A percentile compares a stretch with the other conserved stretches of the same genome.
These are phyloP conservation scores for Urocitellus parryii DNA, from an alignment of 2,113 vertebrate species.

Conservation along the genomic window DNA sequence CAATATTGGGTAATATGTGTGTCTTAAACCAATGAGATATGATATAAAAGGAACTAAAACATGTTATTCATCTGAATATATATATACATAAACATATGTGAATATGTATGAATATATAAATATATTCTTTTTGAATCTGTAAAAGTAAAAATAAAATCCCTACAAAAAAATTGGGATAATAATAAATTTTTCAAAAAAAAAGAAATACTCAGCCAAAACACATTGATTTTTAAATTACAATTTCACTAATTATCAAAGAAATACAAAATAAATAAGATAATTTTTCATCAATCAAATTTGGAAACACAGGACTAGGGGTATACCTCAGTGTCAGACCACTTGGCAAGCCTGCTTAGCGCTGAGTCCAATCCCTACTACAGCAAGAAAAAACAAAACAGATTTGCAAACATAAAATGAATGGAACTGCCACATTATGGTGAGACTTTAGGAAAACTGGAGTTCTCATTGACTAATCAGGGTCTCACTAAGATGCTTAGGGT, in stretches of 20 bases:
- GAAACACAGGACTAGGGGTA: not conserved
- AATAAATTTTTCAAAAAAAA: slow-evolving; percentile 20
- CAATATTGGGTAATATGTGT: not conserved
- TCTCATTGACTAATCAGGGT: not conserved
- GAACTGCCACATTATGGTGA: not conserved
- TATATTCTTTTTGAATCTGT: not conserved
- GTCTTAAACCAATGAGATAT: slow-evolving; percentile 29
- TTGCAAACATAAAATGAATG: slow-evolving; percentile 45
- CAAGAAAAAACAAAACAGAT: too few relatives aligned
- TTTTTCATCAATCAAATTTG: slow-evolving; percentile 39
- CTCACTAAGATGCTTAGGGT: too few relatives aligned
- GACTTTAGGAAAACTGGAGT: not conserved
- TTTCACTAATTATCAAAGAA: slow-evolving; percentile 31
- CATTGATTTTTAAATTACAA: not conserved
- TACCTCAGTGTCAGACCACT: too few relatives aligned
- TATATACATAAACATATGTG: too few relatives aligned
- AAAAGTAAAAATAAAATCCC: slow-evolving; percentile 40
- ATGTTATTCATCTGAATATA: not conserved
- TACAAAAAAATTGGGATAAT: not conserved
- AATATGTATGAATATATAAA: too few relatives aligned
- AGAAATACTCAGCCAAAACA: slow-evolving; percentile 38
- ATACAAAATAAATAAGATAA: slow-evolving; percentile 6
- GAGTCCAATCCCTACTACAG: too few relatives aligned
- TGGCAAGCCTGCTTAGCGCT: too few relatives aligned
- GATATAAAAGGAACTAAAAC: not conserved